Base-by-base conservation (phyloP, 2,797 vertebrate genomes). In the Lepus townsendii region DNA sequence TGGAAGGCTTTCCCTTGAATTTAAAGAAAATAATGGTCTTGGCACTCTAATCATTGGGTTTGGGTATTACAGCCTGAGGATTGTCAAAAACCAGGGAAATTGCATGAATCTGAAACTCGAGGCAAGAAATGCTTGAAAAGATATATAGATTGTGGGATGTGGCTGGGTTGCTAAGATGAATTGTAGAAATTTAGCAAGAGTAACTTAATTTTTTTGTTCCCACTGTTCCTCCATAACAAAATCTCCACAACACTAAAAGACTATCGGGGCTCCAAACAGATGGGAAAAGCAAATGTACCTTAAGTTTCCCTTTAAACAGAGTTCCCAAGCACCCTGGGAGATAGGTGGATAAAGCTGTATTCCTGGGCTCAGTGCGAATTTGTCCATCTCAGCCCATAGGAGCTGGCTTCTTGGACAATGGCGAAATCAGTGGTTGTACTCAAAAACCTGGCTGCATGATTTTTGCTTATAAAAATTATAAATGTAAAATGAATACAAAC, bases 11-110 rank as follows among this genome's bases (percentile, higher is more conserved):
- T 17, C n/a, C 68, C 93, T 93, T 91, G 92, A 94, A 94, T 94
- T 93, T 87, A 91, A 95, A 94, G 91, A 94, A 96, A 97, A 95
- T 92, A 93, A 95, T 94, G 72, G 92, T 75, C 50, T 91, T 84
- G 92, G 93, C 57, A 96, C 30, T 91, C 22, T 93, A 87, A 95
- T 95, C n/a, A 73, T 68, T 89, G 95, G 47, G 42, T 89, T 95
- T 96, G 87, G 65, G 65, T 78, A 95, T 20, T 95, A 90, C 62
- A 97, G 80, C 10, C 42, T 57, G 68, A 47, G 5, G 62, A 89
- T 87, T 96, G 95, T 97, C 68, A 91, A 47, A 96, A 90, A 91
- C 60, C 24, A 78, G 93, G 57, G 42, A 94, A 88, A 96, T 38
- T 72, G 72, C 71, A 68, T 87, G 71, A 89, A 95, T 87, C 57